A percentile compares a stretch with the other conserved stretches of the same genome.
Evolutionary conservation across 2,797 vertebrate species (phyloP).

Genomic region (Urophycis tenuis): DNA sequence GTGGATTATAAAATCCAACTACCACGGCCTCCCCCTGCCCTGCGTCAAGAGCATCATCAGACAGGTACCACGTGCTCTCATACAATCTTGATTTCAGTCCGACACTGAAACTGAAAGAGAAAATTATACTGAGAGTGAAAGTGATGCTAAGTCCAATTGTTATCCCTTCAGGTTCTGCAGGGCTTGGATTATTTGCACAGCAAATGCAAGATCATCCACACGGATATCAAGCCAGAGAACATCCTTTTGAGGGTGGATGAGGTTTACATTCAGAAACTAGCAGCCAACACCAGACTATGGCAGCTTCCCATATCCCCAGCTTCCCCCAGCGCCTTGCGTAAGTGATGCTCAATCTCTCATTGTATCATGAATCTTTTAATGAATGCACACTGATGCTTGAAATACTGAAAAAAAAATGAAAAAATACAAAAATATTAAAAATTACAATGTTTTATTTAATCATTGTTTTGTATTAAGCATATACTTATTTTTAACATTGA

Average conservation of each 20-base stretch:
- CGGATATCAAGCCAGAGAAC: conserved; percentile 93
- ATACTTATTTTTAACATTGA: conserved; percentile 2
- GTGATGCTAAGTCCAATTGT: conserved; percentile 9
- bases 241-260: conserved; percentile 75
- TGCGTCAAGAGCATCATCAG: conserved; percentile 67
- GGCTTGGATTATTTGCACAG: conserved; percentile 89
- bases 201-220: conserved; percentile 93
- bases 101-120: background rate
- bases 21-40: conserved; percentile 66
- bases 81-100: background rate
- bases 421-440: background rate
- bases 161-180: conserved; percentile 60
- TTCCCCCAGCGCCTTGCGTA: conserved; percentile 62
- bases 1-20: conserved; percentile 71
- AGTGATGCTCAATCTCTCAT: conserved; percentile 11
- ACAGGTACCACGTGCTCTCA: conserved; percentile 51
- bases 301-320: conserved; percentile 62
- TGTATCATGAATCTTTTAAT: background rate
- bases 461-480: background rate
- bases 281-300: conserved; percentile 72
- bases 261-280: conserved; percentile 68
- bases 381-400: background rate
- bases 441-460: background rate
- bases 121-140: background rate
- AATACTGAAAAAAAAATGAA: background rate